These are phyloP conservation scores for Heliconius cydno DNA, from an alignment of 2,888 invertebrate species.

Conservation along the genomic window DNA sequence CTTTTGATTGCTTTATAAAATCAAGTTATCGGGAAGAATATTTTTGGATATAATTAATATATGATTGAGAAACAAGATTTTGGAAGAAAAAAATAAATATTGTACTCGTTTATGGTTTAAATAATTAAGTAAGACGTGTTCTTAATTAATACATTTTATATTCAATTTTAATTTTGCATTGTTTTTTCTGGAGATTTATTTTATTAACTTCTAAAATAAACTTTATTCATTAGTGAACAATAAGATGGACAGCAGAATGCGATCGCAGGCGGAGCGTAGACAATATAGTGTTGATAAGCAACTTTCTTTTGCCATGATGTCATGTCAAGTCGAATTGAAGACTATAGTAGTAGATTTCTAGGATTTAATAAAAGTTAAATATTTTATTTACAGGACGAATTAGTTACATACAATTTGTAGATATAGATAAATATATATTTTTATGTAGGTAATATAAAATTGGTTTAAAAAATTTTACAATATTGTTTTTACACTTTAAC, in stretches of 20 bases:
- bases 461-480: too few species aligned
- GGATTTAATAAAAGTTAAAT: neutral
- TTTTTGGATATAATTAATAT: too few species aligned
- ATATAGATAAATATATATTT: neutral
- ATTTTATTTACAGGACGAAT: neutral
- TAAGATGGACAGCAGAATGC: constrained; percentile 64
- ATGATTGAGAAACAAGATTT: too few species aligned
- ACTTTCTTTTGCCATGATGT: constrained; percentile 62
- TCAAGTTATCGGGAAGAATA: too few species aligned
- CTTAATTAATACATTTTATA: neutral
- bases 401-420: neutral
- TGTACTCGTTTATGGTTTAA: too few species aligned
- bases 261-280: constrained; percentile 70
- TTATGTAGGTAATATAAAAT: too few species aligned
- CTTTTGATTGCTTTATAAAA: too few species aligned
- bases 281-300: constrained; percentile 80
- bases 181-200: neutral
- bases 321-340: neutral
- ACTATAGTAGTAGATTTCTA: neutral
- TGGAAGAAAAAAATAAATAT: too few species aligned
- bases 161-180: neutral
- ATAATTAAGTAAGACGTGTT: too few species aligned
- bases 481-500: neutral
- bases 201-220: constrained; percentile 39
- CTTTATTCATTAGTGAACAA: constrained; percentile 54